phyloP scores from a whole-genome alignment of 1,140 invertebrate genomes.

The Anagrus nilaparvatae region DNA sequence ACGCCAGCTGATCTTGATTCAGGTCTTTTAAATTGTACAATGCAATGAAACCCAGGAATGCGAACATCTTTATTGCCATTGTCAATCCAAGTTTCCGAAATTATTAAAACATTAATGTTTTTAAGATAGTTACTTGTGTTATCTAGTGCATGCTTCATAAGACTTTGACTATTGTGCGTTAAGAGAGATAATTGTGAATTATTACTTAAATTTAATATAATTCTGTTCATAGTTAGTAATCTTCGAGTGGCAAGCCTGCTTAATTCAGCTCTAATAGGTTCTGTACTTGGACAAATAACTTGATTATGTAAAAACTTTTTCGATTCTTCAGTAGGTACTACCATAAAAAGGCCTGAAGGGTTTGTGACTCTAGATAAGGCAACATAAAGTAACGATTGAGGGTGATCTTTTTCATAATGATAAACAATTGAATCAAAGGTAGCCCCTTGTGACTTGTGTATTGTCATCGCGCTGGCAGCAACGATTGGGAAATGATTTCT shows the following conservation, averaged over 20 bases:
- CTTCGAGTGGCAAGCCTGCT: slow-evolving; percentile 8
- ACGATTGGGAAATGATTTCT: slow-evolving; percentile 26
- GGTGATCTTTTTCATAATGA: slow-evolving; percentile 16
- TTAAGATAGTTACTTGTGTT: slow-evolving; percentile 1
- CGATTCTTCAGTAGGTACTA: slow-evolving; percentile 12
- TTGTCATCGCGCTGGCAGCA: slow-evolving; percentile 25
- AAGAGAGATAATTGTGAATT: slow-evolving; percentile 5
- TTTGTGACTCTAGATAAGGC: slow-evolving; percentile 18
- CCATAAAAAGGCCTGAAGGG: slow-evolving; percentile 20
- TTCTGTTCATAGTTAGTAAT: slow-evolving; percentile 1
- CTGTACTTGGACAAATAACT: not conserved
- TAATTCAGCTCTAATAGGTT: slow-evolving; percentile 8
- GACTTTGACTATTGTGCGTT: slow-evolving; percentile 13
- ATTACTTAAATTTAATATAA: slow-evolving; percentile 5
- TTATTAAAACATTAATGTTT: slow-evolving; percentile 3
- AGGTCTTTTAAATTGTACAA: not conserved
- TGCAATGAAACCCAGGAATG: not conserved
- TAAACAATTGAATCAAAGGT: slow-evolving; percentile 22
- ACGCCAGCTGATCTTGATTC: not conserved
- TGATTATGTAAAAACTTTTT: slow-evolving; percentile 9
- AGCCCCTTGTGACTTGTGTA: slow-evolving; percentile 22
- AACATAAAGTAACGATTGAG: slow-evolving; percentile 18
- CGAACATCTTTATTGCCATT: not conserved
- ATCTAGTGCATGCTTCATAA: slow-evolving; percentile 6
- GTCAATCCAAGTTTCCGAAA: not conserved